Evolutionary conservation across 2,888 invertebrate species (phyloP), one percentile per base, ranked within the genome.

Genomic region (Alsophila aescularia): DNA sequence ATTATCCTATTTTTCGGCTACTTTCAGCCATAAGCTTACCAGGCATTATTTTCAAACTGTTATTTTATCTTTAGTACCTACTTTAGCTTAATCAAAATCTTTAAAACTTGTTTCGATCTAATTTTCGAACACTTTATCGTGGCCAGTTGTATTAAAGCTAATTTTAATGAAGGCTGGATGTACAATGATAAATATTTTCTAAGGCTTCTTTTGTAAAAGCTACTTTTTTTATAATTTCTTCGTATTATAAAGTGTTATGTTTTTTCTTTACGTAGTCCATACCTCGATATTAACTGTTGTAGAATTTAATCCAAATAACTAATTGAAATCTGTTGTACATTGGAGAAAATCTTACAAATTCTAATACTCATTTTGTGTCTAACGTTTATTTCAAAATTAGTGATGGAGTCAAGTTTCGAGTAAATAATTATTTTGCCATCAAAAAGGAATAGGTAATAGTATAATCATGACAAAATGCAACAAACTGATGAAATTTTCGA

Each of bases 131-230:
- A 84, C 81, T 75, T 79, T 79, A 79, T 79, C 84, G 84, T 88
- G 90, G 90, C 90, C 90, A 90, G 90, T 90, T 90, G 84, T 87
- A 82, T 81, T 83, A 83, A 81, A 84, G 77, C 83, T 86, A 79
- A 83, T 83, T 77, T 78, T 77, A 85, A 78, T 81, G 78, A 83
- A 81, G 74, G 77, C 84, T 85, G 81, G 81, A 79, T 76, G 73
- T 80, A 78, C 72, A 71, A 71, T 69, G 51, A 68, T 73, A 73
- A 64, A 77, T 61, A 73, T 75, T 61, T 67, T 67, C 55, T 70
- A 72, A 79, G 77, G 68, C 67, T 76, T 77, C 72, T 70, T 64
- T 69, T 57, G 54, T 62, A 53, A 60, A 58, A 45, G 43, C 51
- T 53, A 48, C 34, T 40, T 31, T 52, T 43, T 42, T 42, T 27